phyloP scores from a whole-genome alignment of 2,888 invertebrate species.

The Colletes collaris region DNA sequence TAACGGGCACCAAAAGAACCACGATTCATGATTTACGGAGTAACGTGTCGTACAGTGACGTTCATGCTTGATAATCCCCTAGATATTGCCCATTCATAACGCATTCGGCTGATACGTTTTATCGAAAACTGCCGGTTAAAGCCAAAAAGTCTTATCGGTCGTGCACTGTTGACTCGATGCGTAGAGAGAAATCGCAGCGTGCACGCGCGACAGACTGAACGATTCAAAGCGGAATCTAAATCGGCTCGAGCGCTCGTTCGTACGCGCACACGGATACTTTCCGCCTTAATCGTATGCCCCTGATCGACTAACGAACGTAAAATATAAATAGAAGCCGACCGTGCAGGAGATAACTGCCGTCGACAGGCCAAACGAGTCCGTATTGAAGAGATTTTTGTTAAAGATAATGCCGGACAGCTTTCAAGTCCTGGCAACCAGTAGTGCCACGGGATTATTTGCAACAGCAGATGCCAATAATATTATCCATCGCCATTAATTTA shows the following conservation, averaged over 20 bases:
- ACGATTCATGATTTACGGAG: background rate
- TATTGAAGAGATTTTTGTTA: slow-evolving; percentile 50
- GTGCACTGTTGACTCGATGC: background rate
- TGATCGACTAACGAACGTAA: slow-evolving; percentile 64
- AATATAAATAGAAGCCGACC: slow-evolving; percentile 64
- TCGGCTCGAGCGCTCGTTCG: slow-evolving; percentile 7
- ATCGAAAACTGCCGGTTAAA: background rate
- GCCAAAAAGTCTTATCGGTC: background rate
- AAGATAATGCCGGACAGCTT: slow-evolving; percentile 32
- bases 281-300: slow-evolving; percentile 47
- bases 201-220: background rate
- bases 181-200: background rate
- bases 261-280: slow-evolving; percentile 30
- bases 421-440: slow-evolving; percentile 15
- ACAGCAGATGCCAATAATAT: background rate
- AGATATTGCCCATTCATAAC: too few species aligned
- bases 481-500: background rate
- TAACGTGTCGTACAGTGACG: too few species aligned
- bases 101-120: background rate
- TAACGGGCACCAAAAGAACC: background rate
- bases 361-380: slow-evolving; percentile 49
- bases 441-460: background rate
- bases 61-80: too few species aligned
- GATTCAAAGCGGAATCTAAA: slow-evolving; percentile 18
- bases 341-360: slow-evolving; percentile 57